phyloP scores from a whole-genome alignment of 2,888 invertebrate genomes.

The Petrolisthes manimaculis region DNA sequence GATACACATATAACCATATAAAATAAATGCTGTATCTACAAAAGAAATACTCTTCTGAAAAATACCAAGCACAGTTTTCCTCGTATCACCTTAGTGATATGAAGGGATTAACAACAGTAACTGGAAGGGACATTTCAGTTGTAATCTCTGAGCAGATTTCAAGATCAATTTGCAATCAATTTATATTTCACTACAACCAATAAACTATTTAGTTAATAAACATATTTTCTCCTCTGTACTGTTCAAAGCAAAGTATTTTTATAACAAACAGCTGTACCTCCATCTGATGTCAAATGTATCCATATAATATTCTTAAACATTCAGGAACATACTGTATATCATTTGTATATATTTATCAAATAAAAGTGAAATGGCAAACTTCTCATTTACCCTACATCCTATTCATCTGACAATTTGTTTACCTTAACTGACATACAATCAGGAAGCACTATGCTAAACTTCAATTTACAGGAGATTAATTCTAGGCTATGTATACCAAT shows the following conservation, averaged over 20 bases:
- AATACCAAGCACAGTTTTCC: not conserved
- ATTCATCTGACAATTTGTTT: slow-evolving; percentile 31
- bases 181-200: slow-evolving; percentile 3
- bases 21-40: not conserved
- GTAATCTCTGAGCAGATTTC: slow-evolving; percentile 7
- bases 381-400: slow-evolving; percentile 37
- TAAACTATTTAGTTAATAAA: not conserved
- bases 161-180: not conserved
- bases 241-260: not conserved
- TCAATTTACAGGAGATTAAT: slow-evolving; percentile 29
- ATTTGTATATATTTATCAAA: slow-evolving; percentile 8
- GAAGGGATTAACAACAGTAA: not conserved
- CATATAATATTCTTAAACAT: not conserved
- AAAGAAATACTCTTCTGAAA: not conserved
- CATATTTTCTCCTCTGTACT: not conserved
- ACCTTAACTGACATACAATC: slow-evolving; percentile 33
- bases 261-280: not conserved
- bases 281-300: not conserved
- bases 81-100: not conserved
- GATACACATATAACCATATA: not conserved
- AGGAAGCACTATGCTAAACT: slow-evolving; percentile 49
- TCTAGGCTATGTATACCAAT: slow-evolving; percentile 27
- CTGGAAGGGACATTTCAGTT: not conserved
- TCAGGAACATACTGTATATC: slow-evolving; percentile 5
- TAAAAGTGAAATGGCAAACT: slow-evolving; percentile 29